Percentiles rank a stretch among this genome's conserved stretches.
Conservation (phyloP, 2,113 vertebrate genomes). For the Leucoraja erinaceus region DNA sequence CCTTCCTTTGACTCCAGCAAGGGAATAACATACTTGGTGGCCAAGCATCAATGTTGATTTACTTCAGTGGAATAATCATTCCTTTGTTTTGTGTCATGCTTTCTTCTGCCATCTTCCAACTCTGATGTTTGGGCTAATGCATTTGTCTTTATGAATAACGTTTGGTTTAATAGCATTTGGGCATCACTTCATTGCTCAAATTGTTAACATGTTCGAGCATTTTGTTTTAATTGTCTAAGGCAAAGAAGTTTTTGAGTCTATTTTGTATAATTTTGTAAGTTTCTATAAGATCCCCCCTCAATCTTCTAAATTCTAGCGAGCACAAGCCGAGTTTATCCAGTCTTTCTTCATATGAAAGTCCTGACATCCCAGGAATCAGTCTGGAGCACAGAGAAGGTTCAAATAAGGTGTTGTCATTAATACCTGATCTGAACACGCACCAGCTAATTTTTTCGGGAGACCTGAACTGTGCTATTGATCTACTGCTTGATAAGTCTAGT, state of each 20-base stretch:
- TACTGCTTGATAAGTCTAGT: too few relatives aligned
- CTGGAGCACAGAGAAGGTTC: too few relatives aligned
- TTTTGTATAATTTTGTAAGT: neutral
- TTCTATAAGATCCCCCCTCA: too few relatives aligned
- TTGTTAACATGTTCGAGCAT: neutral
- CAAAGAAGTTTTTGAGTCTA: neutral
- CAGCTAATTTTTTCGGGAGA: too few relatives aligned
- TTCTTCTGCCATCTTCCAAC: neutral
- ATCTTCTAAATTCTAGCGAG: too few relatives aligned
- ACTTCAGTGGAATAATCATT: neutral
- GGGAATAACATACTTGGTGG: neutral
- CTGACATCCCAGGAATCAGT: too few relatives aligned
- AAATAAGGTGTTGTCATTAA: too few relatives aligned
- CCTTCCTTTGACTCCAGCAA: neutral
- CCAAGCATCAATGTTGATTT: neutral
- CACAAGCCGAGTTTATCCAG: too few relatives aligned
- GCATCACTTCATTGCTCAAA: neutral
- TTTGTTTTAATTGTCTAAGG: neutral
- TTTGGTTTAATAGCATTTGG: neutral
- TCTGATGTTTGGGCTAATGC: neutral
- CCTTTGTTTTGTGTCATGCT: neutral
- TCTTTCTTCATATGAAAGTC: too few relatives aligned
- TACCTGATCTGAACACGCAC: too few relatives aligned
- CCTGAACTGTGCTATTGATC: too few relatives aligned
- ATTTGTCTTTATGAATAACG: neutral